Percentiles rank a stretch among this genome's conserved stretches.
phyloP scores from a whole-genome alignment of 1,140 invertebrate genomes.

The Dryas iulia region DNA sequence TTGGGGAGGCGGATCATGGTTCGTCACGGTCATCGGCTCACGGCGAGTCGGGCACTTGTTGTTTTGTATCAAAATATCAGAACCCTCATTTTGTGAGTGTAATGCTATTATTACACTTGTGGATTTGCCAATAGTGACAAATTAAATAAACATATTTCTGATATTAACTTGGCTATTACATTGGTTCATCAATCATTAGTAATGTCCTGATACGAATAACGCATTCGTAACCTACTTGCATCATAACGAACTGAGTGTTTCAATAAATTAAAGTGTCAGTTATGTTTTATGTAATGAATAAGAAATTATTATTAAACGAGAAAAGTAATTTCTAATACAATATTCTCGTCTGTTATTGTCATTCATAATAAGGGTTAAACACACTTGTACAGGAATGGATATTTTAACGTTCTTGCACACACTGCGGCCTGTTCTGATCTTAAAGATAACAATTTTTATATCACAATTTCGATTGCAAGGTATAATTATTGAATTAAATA shows the following conservation, averaged over 20 bases:
- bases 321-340: conserved; percentile 24
- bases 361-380: background rate
- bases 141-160: background rate
- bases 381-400: too few relatives aligned
- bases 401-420: too few relatives aligned
- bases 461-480: too few relatives aligned
- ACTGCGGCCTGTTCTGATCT: too few relatives aligned
- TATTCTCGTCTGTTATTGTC: conserved; percentile 23
- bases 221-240: conserved; percentile 51
- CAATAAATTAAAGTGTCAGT: conserved; percentile 65
- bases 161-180: background rate
- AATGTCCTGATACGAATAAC: conserved; percentile 48
- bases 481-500: too few relatives aligned
- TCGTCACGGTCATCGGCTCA: conserved; percentile 49
- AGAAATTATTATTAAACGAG: conserved; percentile 29
- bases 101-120: background rate
- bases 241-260: conserved; percentile 36
- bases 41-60: conserved; percentile 25
- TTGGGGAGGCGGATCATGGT: conserved; percentile 60
- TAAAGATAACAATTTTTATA: too few relatives aligned
- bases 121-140: background rate
- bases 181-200: conserved; percentile 54
- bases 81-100: background rate
- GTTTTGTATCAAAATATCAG: conserved; percentile 15
- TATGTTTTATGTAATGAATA: conserved; percentile 48